Evolutionary conservation across 2,113 vertebrate genomes (phyloP).

Genomic region (Mustela lutreola): DNA sequence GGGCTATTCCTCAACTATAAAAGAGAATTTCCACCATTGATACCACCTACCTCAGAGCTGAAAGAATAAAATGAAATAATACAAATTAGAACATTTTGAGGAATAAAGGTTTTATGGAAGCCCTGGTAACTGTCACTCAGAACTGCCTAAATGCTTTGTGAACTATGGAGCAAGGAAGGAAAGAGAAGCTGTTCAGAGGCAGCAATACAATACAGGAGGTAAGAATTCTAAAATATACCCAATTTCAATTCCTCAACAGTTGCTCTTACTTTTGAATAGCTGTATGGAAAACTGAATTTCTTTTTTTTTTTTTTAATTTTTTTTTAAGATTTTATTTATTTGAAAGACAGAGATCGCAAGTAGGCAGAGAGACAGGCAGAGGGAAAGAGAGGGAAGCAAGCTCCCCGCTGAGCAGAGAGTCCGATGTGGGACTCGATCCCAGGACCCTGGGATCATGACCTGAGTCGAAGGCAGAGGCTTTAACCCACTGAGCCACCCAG

Average conservation of each 20-base stretch:
- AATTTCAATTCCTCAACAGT: slow-evolving; percentile 23
- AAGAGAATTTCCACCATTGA: slow-evolving; percentile 25
- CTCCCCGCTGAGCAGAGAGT: no score
- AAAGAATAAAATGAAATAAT: slow-evolving; percentile 65
- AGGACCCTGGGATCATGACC: no score
- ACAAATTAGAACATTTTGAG: slow-evolving; percentile 49
- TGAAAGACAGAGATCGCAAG: no score
- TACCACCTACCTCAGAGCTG: background rate
- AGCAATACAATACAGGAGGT: background rate
- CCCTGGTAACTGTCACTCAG: background rate
- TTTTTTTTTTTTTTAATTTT: background rate
- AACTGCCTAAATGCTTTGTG: background rate
- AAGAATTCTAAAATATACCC: slow-evolving; percentile 9
- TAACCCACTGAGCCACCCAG: no score
- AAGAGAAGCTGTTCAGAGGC: slow-evolving; percentile 35
- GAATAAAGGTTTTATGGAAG: slow-evolving; percentile 32
- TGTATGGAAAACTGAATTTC: slow-evolving; percentile 50
- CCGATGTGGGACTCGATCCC: no score
- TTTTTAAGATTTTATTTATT: no score
- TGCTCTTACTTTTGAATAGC: background rate
- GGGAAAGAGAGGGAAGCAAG: no score
- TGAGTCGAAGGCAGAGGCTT: no score
- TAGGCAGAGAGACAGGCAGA: no score
- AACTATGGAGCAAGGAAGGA: slow-evolving; percentile 7
- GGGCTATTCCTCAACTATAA: slow-evolving; percentile 24